phyloP scores from a whole-genome alignment of 1,140 invertebrate species.

The Zaprionus tsacasi region DNA sequence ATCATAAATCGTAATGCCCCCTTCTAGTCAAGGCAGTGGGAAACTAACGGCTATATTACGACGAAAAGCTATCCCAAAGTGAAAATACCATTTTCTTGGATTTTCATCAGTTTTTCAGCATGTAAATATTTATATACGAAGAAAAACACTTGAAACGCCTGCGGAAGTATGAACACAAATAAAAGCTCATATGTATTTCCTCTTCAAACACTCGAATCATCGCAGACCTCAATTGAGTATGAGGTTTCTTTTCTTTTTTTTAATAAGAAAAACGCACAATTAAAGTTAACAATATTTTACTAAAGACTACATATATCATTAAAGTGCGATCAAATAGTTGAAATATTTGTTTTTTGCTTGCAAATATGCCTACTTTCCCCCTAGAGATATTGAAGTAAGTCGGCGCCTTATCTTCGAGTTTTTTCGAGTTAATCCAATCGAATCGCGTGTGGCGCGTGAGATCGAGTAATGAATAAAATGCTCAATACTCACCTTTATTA shows the following conservation, averaged over 20 bases:
- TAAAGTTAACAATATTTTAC: neutral
- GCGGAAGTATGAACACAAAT: slow-evolving; percentile 39
- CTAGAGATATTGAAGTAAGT: neutral
- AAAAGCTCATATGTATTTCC: slow-evolving; percentile 42
- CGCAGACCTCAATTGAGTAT: slow-evolving; percentile 15
- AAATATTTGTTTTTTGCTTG: slow-evolving; percentile 6
- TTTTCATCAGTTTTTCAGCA: slow-evolving; percentile 40
- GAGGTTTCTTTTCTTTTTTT: slow-evolving; percentile 12
- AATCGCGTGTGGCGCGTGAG: slow-evolving; percentile 55
- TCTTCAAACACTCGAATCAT: slow-evolving; percentile 45
- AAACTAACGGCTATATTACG: slow-evolving; percentile 50
- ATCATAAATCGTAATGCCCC: slow-evolving; percentile 78
- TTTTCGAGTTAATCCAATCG: slow-evolving; percentile 44
- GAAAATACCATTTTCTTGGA: slow-evolving; percentile 21
- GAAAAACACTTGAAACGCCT: slow-evolving; percentile 25
- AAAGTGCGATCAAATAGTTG: slow-evolving; percentile 21
- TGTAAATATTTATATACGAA: slow-evolving; percentile 23
- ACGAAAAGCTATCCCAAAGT: slow-evolving; percentile 28
- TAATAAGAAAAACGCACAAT: neutral
- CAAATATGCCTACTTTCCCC: slow-evolving; percentile 22
- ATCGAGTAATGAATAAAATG: slow-evolving; percentile 65
- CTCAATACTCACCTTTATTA: slow-evolving; percentile 71
- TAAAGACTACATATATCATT: slow-evolving; percentile 18
- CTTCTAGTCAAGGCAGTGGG: slow-evolving; percentile 41
- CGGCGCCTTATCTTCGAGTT: slow-evolving; percentile 15